Evolutionary conservation across 2,797 vertebrate genomes (phyloP).

Genomic region (Tympanoctomys barrerae): DNA sequence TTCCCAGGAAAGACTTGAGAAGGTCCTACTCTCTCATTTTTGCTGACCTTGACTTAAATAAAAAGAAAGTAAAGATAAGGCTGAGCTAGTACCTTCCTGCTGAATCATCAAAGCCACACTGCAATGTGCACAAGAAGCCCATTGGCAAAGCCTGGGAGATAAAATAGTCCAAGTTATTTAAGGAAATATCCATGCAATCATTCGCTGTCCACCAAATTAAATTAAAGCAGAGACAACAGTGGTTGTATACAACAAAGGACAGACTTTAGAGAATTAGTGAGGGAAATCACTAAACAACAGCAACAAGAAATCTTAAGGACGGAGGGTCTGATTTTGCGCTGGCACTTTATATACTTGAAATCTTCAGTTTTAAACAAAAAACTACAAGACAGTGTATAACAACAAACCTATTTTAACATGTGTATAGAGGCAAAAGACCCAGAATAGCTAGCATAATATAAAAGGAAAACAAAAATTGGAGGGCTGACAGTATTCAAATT

Average conservation of each 20-base stretch:
- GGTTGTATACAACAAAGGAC: not conserved
- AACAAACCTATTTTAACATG: not conserved
- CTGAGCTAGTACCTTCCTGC: not conserved
- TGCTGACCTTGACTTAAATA: not conserved
- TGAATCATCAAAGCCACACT: not conserved
- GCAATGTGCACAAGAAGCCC: not conserved
- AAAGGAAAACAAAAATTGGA: not conserved
- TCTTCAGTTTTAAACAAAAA: conserved; percentile 1
- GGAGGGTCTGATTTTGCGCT: not conserved
- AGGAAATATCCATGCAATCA: not conserved
- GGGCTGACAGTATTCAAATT: not conserved
- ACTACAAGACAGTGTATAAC: not conserved
- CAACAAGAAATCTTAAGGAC: not conserved
- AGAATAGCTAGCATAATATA: not conserved
- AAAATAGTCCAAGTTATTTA: not conserved
- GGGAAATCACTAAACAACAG: not conserved
- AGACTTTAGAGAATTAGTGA: not conserved
- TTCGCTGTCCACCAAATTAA: not conserved
- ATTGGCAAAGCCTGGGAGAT: not conserved
- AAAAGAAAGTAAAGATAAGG: conserved; percentile 6
- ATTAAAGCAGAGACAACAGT: not conserved
- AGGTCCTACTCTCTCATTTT: not conserved
- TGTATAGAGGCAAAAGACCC: not conserved
- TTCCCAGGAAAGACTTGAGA: not conserved
- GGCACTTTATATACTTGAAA: not conserved